Evolutionary conservation across 1,140 invertebrate species (phyloP).

Genomic region (Hyles euphorbiae): DNA sequence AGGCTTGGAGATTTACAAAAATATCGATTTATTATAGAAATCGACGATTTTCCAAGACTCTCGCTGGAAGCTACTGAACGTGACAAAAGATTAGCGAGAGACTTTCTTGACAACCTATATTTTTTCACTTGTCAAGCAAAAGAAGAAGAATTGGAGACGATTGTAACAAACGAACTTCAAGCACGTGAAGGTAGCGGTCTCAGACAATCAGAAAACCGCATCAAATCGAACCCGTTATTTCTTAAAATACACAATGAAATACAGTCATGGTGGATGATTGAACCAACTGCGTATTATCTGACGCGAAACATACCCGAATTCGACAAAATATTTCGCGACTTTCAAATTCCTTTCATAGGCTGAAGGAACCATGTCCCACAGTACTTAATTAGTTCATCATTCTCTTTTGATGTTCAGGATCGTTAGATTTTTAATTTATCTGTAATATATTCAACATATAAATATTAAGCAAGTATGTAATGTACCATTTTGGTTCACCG

Average conservation of each 20-base stretch:
- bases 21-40: conserved; percentile 6
- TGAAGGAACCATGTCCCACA: too few species aligned
- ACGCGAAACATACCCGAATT: conserved; percentile 4
- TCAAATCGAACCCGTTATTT: conserved; percentile 6
- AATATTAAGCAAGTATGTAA: too few species aligned
- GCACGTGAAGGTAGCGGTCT: neutral
- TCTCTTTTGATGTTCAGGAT: too few species aligned
- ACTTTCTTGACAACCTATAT: conserved; percentile 8
- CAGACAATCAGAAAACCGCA: neutral
- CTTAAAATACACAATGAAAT: conserved; percentile 12
- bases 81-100: neutral
- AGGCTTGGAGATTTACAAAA: neutral
- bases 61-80: neutral
- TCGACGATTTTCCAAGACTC: conserved; percentile 2
- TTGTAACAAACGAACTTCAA: conserved; percentile 2
- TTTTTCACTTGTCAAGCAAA: conserved; percentile 10
- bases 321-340: neutral
- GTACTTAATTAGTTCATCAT: too few species aligned
- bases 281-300: conserved; percentile 2
- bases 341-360: too few species aligned
- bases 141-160: conserved; percentile 4
- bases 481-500: too few species aligned
- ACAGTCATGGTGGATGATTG: conserved; percentile 16
- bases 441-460: too few species aligned
- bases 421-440: too few species aligned